Evolutionary conservation across 2,888 invertebrate genomes (phyloP).

Genomic region (Palloptera scutellata): DNA sequence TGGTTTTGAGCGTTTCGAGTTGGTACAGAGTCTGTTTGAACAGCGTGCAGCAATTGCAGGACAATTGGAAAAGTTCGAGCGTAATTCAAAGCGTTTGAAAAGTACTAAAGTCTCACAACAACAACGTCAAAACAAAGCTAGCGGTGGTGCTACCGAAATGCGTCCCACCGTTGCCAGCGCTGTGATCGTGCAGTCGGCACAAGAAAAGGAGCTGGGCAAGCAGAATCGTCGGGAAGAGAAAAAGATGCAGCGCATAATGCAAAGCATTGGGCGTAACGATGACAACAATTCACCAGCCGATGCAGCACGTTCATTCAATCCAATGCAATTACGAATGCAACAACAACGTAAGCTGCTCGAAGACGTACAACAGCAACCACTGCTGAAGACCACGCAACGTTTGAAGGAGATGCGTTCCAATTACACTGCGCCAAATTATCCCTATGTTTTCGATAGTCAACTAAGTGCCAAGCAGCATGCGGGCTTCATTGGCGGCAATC

Average conservation of each 20-base stretch:
- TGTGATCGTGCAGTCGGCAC: conserved; percentile 84
- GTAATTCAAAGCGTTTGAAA: conserved; percentile 51
- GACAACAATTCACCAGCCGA: conserved; percentile 48
- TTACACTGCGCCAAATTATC: conserved; percentile 68
- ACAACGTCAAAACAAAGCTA: conserved; percentile 25
- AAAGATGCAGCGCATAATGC: conserved; percentile 67
- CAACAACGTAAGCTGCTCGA: conserved; percentile 59
- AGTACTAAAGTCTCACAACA: conserved; percentile 43
- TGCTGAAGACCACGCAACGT: conserved; percentile 50
- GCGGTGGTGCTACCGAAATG: conserved; percentile 37
- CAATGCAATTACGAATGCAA: conserved; percentile 58
- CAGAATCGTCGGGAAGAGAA: conserved; percentile 86
- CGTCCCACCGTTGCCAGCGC: conserved; percentile 78
- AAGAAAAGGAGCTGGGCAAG: conserved; percentile 80
- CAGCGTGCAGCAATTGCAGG: conserved; percentile 69
- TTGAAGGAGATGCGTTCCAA: conserved; percentile 45
- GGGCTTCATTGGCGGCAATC: conserved; percentile 81
- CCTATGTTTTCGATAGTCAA: conserved; percentile 87
- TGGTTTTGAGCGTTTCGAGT: conserved; percentile 85
- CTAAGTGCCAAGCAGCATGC: conserved; percentile 70
- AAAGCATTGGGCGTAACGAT: conserved; percentile 42
- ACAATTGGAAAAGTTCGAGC: conserved; percentile 55
- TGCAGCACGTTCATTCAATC: conserved; percentile 64
- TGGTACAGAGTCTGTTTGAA: conserved; percentile 73
- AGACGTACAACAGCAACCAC: conserved; percentile 55